A percentile compares a stretch with the other conserved stretches of the same genome.
Evolutionary conservation across 2,113 vertebrate species (phyloP).

Genomic region (Labrus mixtus): DNA sequence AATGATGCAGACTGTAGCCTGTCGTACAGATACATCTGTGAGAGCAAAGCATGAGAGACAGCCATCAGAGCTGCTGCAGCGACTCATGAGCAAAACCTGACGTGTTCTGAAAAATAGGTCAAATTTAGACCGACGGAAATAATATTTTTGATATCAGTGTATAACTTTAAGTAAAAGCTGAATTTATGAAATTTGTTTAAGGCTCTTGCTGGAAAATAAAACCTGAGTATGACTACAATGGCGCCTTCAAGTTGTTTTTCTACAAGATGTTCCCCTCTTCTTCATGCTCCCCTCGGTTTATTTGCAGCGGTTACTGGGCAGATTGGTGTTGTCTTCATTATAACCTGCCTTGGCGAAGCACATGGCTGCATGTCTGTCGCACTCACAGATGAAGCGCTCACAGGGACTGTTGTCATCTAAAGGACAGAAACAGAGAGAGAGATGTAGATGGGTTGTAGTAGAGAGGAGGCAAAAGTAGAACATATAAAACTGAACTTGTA

Average conservation of each 20-base stretch:
- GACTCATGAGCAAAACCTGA: neutral
- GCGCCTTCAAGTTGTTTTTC: too few species aligned
- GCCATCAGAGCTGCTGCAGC: neutral
- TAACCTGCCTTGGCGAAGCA: slow-evolving; percentile 83
- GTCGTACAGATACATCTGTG: slow-evolving; percentile 62
- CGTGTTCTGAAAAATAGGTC: neutral
- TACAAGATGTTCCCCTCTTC: too few species aligned
- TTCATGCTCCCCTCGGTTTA: neutral
- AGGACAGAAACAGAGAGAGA: neutral
- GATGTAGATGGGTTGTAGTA: neutral
- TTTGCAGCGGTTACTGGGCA: slow-evolving; percentile 60
- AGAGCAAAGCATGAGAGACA: slow-evolving; percentile 32
- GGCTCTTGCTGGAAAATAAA: slow-evolving; percentile 12
- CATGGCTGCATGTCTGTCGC: slow-evolving; percentile 83
- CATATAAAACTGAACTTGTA: too few species aligned
- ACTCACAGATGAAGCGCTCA: slow-evolving; percentile 85
- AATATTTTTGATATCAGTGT: neutral
- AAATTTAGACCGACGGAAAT: neutral
- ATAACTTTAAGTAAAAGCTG: neutral
- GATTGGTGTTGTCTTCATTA: neutral
- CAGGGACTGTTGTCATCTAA: slow-evolving; percentile 78
- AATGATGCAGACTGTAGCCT: slow-evolving; percentile 77
- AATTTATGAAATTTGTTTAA: neutral
- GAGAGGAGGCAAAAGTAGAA: neutral
- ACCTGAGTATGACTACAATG: neutral